Evolutionary conservation across 2,797 vertebrate genomes (phyloP).

Genomic region (Protonibea diacanthus): DNA sequence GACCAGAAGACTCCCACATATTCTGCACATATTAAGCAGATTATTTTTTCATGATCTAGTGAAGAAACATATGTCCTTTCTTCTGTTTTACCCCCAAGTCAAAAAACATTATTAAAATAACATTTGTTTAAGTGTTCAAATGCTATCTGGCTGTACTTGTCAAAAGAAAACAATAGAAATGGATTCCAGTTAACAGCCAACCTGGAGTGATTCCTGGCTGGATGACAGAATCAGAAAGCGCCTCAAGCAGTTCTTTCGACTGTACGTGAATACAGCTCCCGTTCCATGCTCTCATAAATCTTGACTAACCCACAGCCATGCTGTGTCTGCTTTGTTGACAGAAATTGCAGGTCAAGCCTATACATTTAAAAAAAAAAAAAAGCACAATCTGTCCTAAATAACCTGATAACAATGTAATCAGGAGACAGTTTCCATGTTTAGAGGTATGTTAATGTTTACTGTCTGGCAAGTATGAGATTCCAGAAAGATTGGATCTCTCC

Average conservation of each 20-base stretch:
- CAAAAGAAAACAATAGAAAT: not conserved
- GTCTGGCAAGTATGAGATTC: slow-evolving; percentile 17
- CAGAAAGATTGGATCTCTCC: slow-evolving; percentile 25
- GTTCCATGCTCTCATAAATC: slow-evolving; percentile 34
- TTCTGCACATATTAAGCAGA: not conserved
- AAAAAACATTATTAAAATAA: not conserved
- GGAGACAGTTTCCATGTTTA: slow-evolving; percentile 1
- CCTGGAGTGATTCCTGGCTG: slow-evolving; percentile 4
- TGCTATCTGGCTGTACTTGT: not conserved
- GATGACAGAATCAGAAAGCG: slow-evolving; percentile 6
- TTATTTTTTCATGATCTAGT: not conserved
- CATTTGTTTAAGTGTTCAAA: not conserved
- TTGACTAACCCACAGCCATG: slow-evolving; percentile 7
- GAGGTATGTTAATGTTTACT: slow-evolving; percentile 3
- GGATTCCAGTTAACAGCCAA: slow-evolving; percentile 1
- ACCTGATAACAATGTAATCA: slow-evolving; percentile 19
- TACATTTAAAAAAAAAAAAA: slow-evolving; percentile 15
- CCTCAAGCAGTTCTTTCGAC: slow-evolving; percentile 2
- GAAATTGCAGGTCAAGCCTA: slow-evolving; percentile 32
- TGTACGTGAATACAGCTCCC: not conserved
- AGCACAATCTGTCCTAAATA: slow-evolving; percentile 38
- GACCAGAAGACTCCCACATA: not conserved
- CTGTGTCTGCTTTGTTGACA: slow-evolving; percentile 27
- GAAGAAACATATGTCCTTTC: not conserved
- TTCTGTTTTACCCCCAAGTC: not conserved